A percentile compares a stretch with the other conserved stretches of the same genome.
These are phyloP conservation scores for Momotus momota DNA, from an alignment of 2,797 vertebrate genomes.

Conservation along the genomic window DNA sequence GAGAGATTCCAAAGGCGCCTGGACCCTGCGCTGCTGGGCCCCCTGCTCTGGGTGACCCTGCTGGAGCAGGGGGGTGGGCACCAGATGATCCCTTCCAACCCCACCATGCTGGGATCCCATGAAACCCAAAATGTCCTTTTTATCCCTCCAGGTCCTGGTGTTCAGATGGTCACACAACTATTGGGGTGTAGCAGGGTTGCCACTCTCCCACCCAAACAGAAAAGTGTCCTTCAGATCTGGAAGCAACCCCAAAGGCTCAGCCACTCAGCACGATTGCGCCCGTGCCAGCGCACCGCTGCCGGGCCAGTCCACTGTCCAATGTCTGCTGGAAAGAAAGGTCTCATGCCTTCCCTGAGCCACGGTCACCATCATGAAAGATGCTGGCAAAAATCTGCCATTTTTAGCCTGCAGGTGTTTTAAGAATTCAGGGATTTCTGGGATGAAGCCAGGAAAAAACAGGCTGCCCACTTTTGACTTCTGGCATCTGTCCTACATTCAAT, in stretches of 20 bases:
- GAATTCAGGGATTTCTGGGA: neutral
- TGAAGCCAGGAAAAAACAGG: slow-evolving; percentile 1
- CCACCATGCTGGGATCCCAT: neutral
- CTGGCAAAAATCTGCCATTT: neutral
- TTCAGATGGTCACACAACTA: fast-evolving
- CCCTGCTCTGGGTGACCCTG: neutral
- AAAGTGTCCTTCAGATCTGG: neutral
- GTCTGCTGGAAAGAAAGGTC: neutral
- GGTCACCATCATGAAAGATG: neutral
- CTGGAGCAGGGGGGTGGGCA: neutral
- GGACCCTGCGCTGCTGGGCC: too few relatives aligned
- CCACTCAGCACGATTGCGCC: fast-evolving
- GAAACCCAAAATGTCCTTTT: neutral
- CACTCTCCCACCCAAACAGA: neutral
- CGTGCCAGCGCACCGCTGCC: fast-evolving
- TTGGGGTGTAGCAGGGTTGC: neutral
- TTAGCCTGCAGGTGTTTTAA: neutral
- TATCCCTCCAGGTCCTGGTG: fast-evolving
- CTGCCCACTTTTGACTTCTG: neutral
- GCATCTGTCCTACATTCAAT: neutral
- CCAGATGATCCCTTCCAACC: neutral
- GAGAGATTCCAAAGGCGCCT: too few relatives aligned
- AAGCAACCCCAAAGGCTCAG: neutral
- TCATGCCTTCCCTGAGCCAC: neutral
- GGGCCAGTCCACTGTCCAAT: fast-evolving